Evolutionary conservation across 2,113 vertebrate species (phyloP), one percentile per base, ranked within the genome.

Genomic region (Lichenostomus cassidix): DNA sequence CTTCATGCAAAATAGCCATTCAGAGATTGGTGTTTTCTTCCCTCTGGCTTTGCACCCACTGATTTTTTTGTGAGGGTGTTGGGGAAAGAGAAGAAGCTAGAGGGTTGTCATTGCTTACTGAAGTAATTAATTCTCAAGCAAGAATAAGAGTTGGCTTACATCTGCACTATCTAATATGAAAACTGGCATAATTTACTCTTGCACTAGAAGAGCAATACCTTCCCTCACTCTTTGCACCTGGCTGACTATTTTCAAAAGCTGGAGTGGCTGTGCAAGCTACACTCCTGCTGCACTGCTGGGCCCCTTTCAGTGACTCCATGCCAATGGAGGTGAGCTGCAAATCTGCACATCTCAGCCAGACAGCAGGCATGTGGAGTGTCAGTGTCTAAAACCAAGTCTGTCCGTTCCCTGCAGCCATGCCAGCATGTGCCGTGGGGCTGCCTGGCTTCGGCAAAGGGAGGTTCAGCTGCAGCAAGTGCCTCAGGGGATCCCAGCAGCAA

Each of bases 381-480:
- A 1, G 0, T 39, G 77, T 31, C n/a, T 39, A n/a, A 59, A 75
- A 31, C 49, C 0, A 1, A 7, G 12, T 33, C 31, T 1, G 0
- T 24, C 78, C 15, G 52, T 33, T 44, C 84, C 58, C n/a, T n/a
- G 64, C 73, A 69, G 63, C 76, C 11, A 8, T 5, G 5, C 33
- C 39, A 60, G 33, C 0, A 0, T 4, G 0, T 39, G 63, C 2
- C 0, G 3, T 20, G 63, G 59, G 59, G 41, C 81, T 83, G 59
- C 73, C 63, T 1, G 4, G 20, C 69, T 78, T 52, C 0, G 0
- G n/a, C 16, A 64, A n/a, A 74, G 42, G 31, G 55, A 56, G 10
- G 5, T 44, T 49, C n/a, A 39, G 73, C 27, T 1, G 1, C 49
- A n/a, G 49, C 82, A 73, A 84, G 55, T 13, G 68, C 42, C 33